These are phyloP conservation scores for Apogon talboti DNA, from an alignment of 2,797 vertebrate species.

Conservation along the genomic window DNA sequence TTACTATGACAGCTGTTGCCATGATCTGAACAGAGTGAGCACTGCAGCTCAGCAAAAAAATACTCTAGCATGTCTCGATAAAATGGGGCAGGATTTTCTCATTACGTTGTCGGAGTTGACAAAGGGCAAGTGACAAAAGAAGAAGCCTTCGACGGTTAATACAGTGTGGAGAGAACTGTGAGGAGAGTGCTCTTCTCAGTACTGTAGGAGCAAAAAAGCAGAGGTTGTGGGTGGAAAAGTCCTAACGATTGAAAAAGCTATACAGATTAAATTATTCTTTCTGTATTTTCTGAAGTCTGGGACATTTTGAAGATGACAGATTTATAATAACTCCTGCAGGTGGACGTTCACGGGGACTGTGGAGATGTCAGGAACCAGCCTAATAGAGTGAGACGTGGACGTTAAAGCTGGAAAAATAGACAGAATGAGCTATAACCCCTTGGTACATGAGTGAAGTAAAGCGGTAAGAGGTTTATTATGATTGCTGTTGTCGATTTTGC, in stretches of 20 bases:
- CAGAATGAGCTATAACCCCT: not conserved
- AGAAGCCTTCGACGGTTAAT: conserved; percentile 47
- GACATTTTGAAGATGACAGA: conserved; percentile 52
- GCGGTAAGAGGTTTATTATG: too few relatives aligned
- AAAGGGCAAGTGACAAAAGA: conserved; percentile 56
- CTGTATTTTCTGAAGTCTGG: conserved; percentile 23
- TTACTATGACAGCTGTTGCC: conserved; percentile 38
- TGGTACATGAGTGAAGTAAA: not conserved
- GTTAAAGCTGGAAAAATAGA: too few relatives aligned
- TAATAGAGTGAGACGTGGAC: conserved; percentile 14
- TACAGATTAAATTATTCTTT: conserved; percentile 50
- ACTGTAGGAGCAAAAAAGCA: conserved; percentile 19
- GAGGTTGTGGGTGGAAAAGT: conserved; percentile 31
- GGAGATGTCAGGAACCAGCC: conserved; percentile 15
- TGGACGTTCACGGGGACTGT: conserved; percentile 44
- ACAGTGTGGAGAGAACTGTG: conserved; percentile 26
- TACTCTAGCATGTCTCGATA: conserved; percentile 34
- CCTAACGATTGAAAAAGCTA: conserved; percentile 32
- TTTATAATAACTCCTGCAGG: conserved; percentile 44
- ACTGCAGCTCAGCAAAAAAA: conserved; percentile 37
- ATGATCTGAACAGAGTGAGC: conserved; percentile 28
- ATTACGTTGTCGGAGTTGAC: conserved; percentile 48
- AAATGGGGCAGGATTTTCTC: conserved; percentile 61
- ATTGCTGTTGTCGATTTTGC: not conserved
- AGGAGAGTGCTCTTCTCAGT: conserved; percentile 21